phyloP scores from a whole-genome alignment of 2,888 invertebrate species.

The Stramonita haemastoma region DNA sequence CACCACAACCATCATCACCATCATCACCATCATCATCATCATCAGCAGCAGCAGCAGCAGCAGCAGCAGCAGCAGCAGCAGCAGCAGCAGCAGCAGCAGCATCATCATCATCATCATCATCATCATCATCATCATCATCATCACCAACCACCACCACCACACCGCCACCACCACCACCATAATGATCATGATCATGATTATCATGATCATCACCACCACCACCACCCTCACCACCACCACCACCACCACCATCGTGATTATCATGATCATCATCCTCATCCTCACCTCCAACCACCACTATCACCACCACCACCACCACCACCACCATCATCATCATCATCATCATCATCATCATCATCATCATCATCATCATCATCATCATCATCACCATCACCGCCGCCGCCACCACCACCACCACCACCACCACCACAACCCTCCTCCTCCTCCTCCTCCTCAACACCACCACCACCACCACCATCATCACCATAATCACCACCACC shows the following conservation, averaged over 20 bases:
- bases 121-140: too few species aligned
- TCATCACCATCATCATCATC: background rate
- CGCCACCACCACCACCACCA: background rate
- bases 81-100: background rate
- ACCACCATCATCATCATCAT: background rate
- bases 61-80: too few species aligned
- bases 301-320: background rate
- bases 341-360: background rate
- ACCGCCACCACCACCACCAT: too few species aligned
- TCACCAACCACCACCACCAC: too few species aligned
- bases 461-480: too few species aligned
- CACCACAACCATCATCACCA: too few species aligned
- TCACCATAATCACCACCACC: too few species aligned
- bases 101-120: background rate
- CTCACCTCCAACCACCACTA: background rate
- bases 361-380: constrained; percentile 24
- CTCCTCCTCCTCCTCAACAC: too few species aligned
- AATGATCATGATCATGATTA: background rate
- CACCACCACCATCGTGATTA: too few species aligned
- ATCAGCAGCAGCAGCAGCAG: background rate
- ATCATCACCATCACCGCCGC: background rate
- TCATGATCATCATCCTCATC: too few species aligned
- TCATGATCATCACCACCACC: background rate
- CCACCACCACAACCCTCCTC: too few species aligned
- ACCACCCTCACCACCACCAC: background rate